Conservation (phyloP, 1,140 invertebrate species). For the Achatina immaculata region DNA sequence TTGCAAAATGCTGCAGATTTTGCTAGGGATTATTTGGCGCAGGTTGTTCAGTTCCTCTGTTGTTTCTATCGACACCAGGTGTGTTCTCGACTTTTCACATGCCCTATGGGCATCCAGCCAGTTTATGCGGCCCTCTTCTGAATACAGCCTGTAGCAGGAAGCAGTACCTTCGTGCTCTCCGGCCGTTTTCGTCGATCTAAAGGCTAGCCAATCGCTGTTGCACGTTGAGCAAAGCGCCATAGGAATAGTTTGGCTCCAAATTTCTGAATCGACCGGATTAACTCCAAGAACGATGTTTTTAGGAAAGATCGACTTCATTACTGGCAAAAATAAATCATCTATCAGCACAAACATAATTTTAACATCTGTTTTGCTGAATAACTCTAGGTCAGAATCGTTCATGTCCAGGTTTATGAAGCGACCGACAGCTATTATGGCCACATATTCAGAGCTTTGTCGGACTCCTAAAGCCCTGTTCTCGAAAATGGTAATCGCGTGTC, state of each 20-base stretch:
- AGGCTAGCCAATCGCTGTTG: neutral
- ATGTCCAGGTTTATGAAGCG: neutral
- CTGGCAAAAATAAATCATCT: neutral
- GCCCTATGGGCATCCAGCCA: neutral
- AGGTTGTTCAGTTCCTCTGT: neutral
- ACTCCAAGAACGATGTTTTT: neutral
- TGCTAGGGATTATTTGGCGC: neutral
- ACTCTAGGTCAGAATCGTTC: neutral
- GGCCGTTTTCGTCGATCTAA: neutral
- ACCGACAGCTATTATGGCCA: neutral
- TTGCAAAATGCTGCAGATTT: neutral
- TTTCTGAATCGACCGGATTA: neutral
- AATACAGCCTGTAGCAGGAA: neutral
- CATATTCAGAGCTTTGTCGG: neutral
- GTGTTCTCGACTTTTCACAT: neutral
- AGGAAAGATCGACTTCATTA: neutral
- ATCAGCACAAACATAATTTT: neutral
- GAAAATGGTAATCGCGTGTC: neutral
- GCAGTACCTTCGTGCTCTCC: too few relatives aligned
- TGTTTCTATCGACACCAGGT: neutral
- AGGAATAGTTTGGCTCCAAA: neutral
- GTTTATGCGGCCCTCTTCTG: neutral
- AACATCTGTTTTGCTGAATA: neutral
- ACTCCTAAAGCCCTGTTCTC: neutral
- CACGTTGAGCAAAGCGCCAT: neutral